These are phyloP conservation scores for Betta splendens DNA, from an alignment of 2,797 vertebrate species.

Conservation along the genomic window DNA sequence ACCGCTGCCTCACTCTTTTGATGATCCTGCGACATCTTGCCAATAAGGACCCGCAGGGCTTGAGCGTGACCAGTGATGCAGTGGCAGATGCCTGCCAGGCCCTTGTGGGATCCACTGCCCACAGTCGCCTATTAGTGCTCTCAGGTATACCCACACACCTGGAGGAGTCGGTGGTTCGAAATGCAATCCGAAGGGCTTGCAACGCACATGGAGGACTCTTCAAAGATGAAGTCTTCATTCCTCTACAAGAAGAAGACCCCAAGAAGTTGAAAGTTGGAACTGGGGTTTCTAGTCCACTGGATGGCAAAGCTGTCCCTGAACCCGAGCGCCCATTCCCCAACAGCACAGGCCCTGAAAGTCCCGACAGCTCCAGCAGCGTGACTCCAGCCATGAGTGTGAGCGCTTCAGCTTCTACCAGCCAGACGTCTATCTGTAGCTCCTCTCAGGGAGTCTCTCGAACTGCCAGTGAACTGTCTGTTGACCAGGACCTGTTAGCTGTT, in stretches of 20 bases:
- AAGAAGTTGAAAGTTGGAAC: conserved; percentile 86
- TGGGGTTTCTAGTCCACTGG: conserved; percentile 75
- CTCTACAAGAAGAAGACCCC: conserved; percentile 91
- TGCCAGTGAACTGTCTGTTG: conserved; percentile 88
- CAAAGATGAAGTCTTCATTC: conserved; percentile 97
- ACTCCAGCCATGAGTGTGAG: conserved; percentile 92
- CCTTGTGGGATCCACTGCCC: conserved; percentile 92
- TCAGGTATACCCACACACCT: conserved; percentile 96
- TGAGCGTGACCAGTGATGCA: conserved; percentile 93
- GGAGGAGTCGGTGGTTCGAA: conserved; percentile 90
- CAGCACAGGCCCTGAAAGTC: conserved; percentile 83
- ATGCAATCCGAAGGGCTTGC: conserved; percentile 93
- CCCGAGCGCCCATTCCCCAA: conserved; percentile 79
- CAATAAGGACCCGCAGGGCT: conserved; percentile 92
- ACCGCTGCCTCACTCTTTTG: conserved; percentile 92
- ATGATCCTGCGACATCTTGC: conserved; percentile 95
- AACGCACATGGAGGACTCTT: conserved; percentile 96
- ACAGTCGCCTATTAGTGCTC: conserved; percentile 94
- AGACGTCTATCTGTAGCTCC: conserved; percentile 94
- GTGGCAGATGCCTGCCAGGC: conserved; percentile 95
- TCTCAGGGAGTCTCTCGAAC: conserved; percentile 92
- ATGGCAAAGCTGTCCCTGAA: conserved; percentile 78
- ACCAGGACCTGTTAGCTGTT: conserved; percentile 83
- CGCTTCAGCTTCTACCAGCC: conserved; percentile 93
- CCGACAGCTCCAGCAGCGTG: conserved; percentile 93